Conservation (phyloP, 2,113 vertebrate genomes). For the Sinocyclocheilus anshuiensis region DNA sequence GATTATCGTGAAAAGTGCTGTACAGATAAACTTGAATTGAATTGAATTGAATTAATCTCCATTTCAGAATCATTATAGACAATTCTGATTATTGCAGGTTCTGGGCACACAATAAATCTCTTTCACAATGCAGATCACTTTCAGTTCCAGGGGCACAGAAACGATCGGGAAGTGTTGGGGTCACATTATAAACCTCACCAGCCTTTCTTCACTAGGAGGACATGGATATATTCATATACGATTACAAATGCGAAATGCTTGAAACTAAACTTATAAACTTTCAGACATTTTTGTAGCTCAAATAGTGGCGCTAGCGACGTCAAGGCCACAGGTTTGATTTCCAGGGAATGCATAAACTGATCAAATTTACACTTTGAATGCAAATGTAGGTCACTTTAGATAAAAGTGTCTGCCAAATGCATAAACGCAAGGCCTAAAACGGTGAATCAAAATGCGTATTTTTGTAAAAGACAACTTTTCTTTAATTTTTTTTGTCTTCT, state of each 20-base stretch:
- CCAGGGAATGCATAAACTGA: neutral
- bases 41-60: no score
- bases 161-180: neutral
- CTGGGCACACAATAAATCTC: conserved; percentile 28
- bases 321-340: neutral
- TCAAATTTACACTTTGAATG: neutral
- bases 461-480: neutral
- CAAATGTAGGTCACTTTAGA: neutral
- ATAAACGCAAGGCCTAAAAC: neutral
- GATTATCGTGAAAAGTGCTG: no score
- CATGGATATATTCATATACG: neutral
- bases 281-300: neutral
- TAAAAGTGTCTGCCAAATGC: conserved; percentile 6
- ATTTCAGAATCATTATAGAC: conserved; percentile 27
- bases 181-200: conserved; percentile 5
- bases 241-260: neutral
- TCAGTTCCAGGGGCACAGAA: neutral
- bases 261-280: neutral
- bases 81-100: conserved; percentile 22
- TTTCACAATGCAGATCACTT: conserved; percentile 18
- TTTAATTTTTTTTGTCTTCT: neutral
- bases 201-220: neutral
- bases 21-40: no score
- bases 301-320: neutral
- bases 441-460: neutral